Base-by-base conservation (phyloP, 1,140 invertebrate genomes). In the Nephila pilipes region DNA sequence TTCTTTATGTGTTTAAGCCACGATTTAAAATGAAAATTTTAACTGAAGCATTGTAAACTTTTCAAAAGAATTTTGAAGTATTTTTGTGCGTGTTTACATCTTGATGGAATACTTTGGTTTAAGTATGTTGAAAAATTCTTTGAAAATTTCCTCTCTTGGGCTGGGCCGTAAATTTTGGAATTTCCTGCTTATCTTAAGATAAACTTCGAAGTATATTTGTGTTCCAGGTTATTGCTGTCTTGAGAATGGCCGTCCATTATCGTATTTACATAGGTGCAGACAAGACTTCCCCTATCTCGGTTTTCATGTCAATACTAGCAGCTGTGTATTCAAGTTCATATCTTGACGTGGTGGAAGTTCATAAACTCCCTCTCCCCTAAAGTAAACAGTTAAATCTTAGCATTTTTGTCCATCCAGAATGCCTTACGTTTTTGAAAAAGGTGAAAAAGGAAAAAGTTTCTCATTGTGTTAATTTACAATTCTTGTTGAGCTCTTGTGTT, bases 251-350 rank as follows among this genome's bases (percentile, higher is more conserved):
- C 65, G 65, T 75, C 65, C 65, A 75, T 75, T 75, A 75, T 75
- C 65, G 65, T 75, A 75, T 32, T 75, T 75, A 75, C 65, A 75
- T 75, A 75, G 65, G 65, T 75, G 65, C 65, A 75, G 65, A 75
- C 65, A 75, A 32, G 65, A 75, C 65, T 32, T 29, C 14, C 65
- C 65, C 65, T 32, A 29, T 32, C 29, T 32, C 29, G 25, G 29
- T 18, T 29, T 75, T 75, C 65, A 29, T 75, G 29, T 32, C 25
- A 32, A 75, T 32, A 75, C 65, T 75, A 29, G 65, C 65, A 75
- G 65, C 25, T 69, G 65, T 69, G 65, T 69, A 25, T 69, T 69
- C 65, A 5, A 75, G 25, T 75, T 29, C 25, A 36, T 75, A 75
- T 75, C 65, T 75, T 75, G 65, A 75, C 65, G 29, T 32, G 65